Percentiles rank a stretch among this genome's conserved stretches.
phyloP scores from a whole-genome alignment of 1,140 invertebrate genomes.

The Elysia chlorotica region DNA sequence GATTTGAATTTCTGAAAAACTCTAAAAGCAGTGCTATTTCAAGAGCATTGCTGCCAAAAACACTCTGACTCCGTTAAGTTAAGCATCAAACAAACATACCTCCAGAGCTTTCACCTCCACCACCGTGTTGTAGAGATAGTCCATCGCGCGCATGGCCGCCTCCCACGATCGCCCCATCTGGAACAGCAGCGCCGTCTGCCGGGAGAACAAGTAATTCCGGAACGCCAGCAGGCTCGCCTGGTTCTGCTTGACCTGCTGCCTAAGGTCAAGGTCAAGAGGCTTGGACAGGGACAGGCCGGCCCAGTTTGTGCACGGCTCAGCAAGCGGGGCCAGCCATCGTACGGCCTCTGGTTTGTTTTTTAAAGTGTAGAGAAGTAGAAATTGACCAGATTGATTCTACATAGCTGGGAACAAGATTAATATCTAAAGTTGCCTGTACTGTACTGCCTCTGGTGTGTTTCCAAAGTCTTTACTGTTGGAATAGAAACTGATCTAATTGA shows the following conservation, averaged over 20 bases:
- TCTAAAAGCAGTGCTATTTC: no score
- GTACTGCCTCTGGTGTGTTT: no score
- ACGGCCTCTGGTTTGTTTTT: slow-evolving; percentile 64
- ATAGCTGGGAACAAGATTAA: no score
- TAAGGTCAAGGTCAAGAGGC: slow-evolving; percentile 71
- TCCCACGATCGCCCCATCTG: slow-evolving; percentile 79
- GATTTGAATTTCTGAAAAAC: no score
- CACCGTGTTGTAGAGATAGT: slow-evolving; percentile 84
- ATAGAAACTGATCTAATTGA: no score
- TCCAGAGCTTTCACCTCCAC: slow-evolving; percentile 79
- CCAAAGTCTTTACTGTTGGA: no score
- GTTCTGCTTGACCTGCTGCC: slow-evolving; percentile 73
- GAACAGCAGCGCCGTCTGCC: slow-evolving; percentile 87
- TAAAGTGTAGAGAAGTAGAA: slow-evolving; percentile 3
- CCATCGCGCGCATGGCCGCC: slow-evolving; percentile 82
- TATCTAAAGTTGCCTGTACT: no score
- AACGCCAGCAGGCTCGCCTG: slow-evolving; percentile 82
- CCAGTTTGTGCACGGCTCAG: slow-evolving; percentile 79
- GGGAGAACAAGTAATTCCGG: slow-evolving; percentile 90
- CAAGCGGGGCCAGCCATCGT: slow-evolving; percentile 79
- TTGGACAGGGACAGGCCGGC: slow-evolving; percentile 78
- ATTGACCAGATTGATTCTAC: no score
- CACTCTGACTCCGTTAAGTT: no score
- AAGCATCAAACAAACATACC: no score
- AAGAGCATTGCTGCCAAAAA: no score